These are phyloP conservation scores for Phoeniculus purpureus DNA, from an alignment of 2,797 vertebrate species.

Conservation along the genomic window DNA sequence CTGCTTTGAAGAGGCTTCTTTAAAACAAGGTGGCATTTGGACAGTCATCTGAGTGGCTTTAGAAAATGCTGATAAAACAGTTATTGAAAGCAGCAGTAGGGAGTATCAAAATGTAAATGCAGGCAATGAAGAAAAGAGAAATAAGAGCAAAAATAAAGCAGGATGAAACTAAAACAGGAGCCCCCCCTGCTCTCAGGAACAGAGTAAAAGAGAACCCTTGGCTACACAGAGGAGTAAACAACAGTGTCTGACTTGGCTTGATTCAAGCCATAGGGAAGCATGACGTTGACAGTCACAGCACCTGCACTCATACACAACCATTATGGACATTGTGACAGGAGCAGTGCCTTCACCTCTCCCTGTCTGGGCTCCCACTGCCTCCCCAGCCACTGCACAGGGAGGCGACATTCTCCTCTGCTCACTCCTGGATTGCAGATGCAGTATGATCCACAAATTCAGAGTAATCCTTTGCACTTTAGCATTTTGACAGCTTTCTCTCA, in stretches of 20 bases:
- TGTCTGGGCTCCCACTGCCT: not conserved
- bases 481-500: not conserved
- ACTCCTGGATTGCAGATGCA: not conserved
- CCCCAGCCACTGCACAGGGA: not conserved
- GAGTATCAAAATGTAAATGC: not conserved
- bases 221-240: not conserved
- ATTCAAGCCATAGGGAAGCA: not conserved
- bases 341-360: not conserved
- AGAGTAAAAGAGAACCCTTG: not conserved
- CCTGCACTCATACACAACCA: slow-evolving; percentile 16
- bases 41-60: not conserved
- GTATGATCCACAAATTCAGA: not conserved
- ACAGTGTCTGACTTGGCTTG: not conserved
- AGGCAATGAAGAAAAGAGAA: not conserved
- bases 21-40: not conserved
- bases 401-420: not conserved
- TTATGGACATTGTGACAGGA: slow-evolving; percentile 4
- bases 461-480: not conserved
- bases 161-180: not conserved
- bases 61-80: not conserved
- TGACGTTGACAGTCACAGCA: slow-evolving; percentile 23
- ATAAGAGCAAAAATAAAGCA: not conserved
- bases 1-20: not conserved
- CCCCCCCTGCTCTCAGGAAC: not conserved
- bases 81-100: not conserved